Evolutionary conservation across 2,797 vertebrate genomes (phyloP), one percentile per base, ranked within the genome.

Genomic region (Urophycis tenuis): DNA sequence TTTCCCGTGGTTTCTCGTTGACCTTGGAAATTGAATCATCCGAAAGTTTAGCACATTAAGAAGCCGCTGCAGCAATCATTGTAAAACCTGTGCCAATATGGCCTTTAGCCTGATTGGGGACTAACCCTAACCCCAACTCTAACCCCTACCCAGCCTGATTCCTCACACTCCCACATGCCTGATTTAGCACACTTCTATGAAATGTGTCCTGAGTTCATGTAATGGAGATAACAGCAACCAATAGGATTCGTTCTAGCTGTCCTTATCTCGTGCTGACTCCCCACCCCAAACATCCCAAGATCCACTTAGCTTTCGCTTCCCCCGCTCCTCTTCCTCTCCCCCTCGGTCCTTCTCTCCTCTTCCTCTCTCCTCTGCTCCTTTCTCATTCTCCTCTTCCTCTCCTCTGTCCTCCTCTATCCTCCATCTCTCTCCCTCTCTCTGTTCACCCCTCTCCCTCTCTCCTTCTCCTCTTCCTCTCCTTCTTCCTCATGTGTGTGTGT

Each of bases 101-200:
- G 53, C 82, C 83, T 89, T 86, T 90, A 87, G 87, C 86, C 85
- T 80, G 86, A 90, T 88, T 14, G 39, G 39, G 12, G 12, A 41
- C 39, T 14, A 17, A 41, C 35, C 35, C 5, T 12, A 39, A 39
- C 36, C 5, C 36, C 36, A 41, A 41, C 39, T 14, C 39, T 3
- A 15, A 41, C 0, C 39, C 14, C 81, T 81, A 87, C n/a, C n/a
- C 84, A 84, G 75, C 80, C 74, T 33, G 17, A 45, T 29, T 81
- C 73, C 72, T 25, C 73, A 15, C 73, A 1, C 78, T 0, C 77
- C 84, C 2, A 32, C n/a, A 87, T 88, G 88, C 86, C 89, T 90
- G 89, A 91, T 91, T 91, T 90, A 86, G 86, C 89, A 92, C 90
- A 92, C 92, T 89, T 89, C 85, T 89, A 87, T 91, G 88, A 91